Evolutionary conservation across 2,797 vertebrate species (phyloP).

Genomic region (Zalophus californianus): DNA sequence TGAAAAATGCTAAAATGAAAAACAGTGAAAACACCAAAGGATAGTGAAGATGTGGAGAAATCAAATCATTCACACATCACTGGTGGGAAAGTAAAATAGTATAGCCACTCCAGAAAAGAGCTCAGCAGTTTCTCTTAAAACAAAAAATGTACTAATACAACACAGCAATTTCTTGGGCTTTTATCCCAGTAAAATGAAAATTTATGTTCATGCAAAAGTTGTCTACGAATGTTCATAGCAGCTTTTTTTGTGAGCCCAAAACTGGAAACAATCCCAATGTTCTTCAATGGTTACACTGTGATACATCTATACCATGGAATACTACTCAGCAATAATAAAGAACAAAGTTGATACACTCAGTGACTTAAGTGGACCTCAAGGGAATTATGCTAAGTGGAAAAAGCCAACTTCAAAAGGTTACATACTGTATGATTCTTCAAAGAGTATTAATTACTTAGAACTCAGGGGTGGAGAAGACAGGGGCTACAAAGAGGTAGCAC

Average conservation of each 20-base stretch:
- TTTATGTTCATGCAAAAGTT: neutral
- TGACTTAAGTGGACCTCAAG: neutral
- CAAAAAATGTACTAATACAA: neutral
- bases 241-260: neutral
- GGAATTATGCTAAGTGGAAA: neutral
- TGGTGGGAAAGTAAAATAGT: neutral
- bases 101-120: neutral
- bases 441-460: neutral
- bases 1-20: neutral
- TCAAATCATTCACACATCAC: neutral
- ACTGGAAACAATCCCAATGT: neutral
- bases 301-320: neutral
- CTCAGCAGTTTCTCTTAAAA: neutral
- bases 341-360: neutral
- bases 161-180: neutral
- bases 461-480: neutral
- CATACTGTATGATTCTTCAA: neutral
- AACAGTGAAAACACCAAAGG: neutral
- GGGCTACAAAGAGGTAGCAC: neutral
- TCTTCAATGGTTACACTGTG: neutral
- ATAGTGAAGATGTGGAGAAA: neutral
- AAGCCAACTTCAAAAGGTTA: slow-evolving; percentile 24
- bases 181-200: slow-evolving; percentile 27
- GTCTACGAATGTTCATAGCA: neutral
- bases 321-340: neutral